Evolutionary conservation across 2,888 invertebrate species (phyloP).

Genomic region (Apocheima hispidaria): DNA sequence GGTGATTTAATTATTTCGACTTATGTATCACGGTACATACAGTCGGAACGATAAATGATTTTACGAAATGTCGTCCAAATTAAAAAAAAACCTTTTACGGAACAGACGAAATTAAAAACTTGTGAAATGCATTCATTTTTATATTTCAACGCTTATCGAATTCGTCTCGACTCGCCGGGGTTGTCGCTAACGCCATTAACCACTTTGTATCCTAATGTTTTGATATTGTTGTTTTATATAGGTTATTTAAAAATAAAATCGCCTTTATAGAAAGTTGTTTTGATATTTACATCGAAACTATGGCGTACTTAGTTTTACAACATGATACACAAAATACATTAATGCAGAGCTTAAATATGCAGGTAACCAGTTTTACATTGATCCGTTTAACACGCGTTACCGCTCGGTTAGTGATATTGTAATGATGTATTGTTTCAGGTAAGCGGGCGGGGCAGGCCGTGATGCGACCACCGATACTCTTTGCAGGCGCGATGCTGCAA

Average conservation of each 20-base stretch:
- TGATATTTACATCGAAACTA: too few relatives aligned
- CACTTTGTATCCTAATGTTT: too few relatives aligned
- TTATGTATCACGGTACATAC: slow-evolving; percentile 39
- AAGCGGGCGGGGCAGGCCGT: slow-evolving; percentile 75
- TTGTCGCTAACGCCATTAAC: too few relatives aligned
- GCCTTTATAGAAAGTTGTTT: too few relatives aligned
- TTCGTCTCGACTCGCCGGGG: too few relatives aligned
- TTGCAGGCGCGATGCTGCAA: slow-evolving; percentile 71
- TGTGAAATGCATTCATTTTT: too few relatives aligned
- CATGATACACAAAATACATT: background rate
- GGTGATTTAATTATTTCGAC: slow-evolving; percentile 66
- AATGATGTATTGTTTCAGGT: slow-evolving; percentile 86
- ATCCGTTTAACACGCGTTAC: slow-evolving; percentile 66
- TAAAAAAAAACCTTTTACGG: background rate
- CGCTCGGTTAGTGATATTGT: slow-evolving; percentile 69
- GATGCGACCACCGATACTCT: slow-evolving; percentile 71
- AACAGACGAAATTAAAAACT: background rate
- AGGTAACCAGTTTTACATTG: slow-evolving; percentile 30
- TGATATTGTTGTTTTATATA: too few relatives aligned
- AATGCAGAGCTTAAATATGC: slow-evolving; percentile 28
- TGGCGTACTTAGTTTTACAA: too few relatives aligned
- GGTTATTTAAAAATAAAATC: too few relatives aligned
- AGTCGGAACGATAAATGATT: background rate
- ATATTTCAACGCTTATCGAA: too few relatives aligned
- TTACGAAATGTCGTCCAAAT: too few relatives aligned